Evolutionary conservation across 2,888 invertebrate species (phyloP).

Genomic region (Abrostola triplasia): DNA sequence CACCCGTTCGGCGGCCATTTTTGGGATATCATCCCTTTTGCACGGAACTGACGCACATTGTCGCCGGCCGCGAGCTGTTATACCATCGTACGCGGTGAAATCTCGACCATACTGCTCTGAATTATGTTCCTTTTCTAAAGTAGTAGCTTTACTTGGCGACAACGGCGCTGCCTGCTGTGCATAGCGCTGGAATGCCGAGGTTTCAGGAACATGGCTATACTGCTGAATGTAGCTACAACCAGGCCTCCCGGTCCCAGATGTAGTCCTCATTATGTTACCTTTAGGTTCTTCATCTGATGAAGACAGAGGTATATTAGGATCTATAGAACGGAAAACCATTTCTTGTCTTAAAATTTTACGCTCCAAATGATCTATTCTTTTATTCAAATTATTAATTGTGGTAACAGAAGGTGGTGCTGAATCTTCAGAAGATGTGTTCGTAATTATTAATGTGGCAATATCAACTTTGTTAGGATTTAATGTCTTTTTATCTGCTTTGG

Average conservation of each 20-base stretch:
- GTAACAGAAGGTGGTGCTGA: slow-evolving; percentile 56
- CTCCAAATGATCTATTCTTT: slow-evolving; percentile 76
- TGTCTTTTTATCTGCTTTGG: slow-evolving; percentile 62
- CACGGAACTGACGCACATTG: slow-evolving; percentile 83
- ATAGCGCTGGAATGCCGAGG: slow-evolving; percentile 82
- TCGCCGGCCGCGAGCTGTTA: slow-evolving; percentile 80
- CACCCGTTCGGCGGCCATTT: slow-evolving; percentile 80
- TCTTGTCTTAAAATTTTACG: slow-evolving; percentile 78
- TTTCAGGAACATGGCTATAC: slow-evolving; percentile 83
- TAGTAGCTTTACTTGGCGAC: slow-evolving; percentile 78
- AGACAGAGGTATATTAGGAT: slow-evolving; percentile 71
- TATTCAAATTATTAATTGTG: slow-evolving; percentile 67
- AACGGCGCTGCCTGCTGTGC: slow-evolving; percentile 74
- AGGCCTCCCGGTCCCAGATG: slow-evolving; percentile 65
- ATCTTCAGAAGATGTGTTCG: slow-evolving; percentile 70
- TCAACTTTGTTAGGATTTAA: slow-evolving; percentile 68
- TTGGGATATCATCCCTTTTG: slow-evolving; percentile 77
- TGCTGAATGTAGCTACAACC: slow-evolving; percentile 83
- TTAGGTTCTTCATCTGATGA: slow-evolving; percentile 77
- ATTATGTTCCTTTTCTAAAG: slow-evolving; percentile 81
- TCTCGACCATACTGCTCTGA: slow-evolving; percentile 84
- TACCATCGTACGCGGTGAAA: slow-evolving; percentile 83
- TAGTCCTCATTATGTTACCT: slow-evolving; percentile 62
- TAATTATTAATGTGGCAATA: slow-evolving; percentile 70
- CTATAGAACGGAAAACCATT: slow-evolving; percentile 77